Evolutionary conservation across 2,113 vertebrate species (phyloP).

Genomic region (Rhodinocichla rosea): DNA sequence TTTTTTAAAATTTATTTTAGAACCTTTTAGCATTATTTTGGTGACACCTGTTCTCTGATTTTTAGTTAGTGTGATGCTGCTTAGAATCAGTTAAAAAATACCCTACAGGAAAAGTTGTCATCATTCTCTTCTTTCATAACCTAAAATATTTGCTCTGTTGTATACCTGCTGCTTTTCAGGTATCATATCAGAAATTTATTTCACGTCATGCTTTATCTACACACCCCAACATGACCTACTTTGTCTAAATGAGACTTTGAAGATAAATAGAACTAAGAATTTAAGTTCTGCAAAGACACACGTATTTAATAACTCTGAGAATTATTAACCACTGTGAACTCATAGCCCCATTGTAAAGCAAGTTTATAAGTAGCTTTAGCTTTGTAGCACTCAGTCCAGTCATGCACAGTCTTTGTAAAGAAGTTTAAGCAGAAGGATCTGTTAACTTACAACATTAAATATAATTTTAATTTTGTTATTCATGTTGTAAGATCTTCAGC

Average conservation of each 20-base stretch:
- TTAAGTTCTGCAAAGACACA: not conserved
- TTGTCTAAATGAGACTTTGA: not conserved
- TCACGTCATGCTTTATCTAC: not conserved
- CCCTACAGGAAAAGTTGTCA: not conserved
- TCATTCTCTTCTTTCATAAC: not conserved
- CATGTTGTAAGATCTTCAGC: not conserved
- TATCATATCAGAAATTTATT: not conserved
- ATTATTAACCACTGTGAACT: not conserved
- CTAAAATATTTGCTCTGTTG: not conserved
- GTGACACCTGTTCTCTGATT: not conserved
- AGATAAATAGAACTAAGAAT: not conserved
- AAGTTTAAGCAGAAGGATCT: not conserved
- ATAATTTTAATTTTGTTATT: not conserved
- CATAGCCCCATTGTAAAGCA: not conserved
- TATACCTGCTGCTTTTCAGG: not conserved
- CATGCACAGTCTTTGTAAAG: not conserved
- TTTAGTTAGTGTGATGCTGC: not conserved
- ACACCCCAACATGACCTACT: not conserved
- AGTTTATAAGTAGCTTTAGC: not conserved
- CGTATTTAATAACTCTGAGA: fast-evolving
- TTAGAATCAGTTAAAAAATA: not conserved
- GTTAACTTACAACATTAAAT: not conserved
- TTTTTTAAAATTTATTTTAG: not conserved
- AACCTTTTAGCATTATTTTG: not conserved
- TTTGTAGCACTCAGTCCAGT: not conserved